These are phyloP conservation scores for Apis cerana DNA, from an alignment of 1,140 invertebrate genomes.

Conservation along the genomic window DNA sequence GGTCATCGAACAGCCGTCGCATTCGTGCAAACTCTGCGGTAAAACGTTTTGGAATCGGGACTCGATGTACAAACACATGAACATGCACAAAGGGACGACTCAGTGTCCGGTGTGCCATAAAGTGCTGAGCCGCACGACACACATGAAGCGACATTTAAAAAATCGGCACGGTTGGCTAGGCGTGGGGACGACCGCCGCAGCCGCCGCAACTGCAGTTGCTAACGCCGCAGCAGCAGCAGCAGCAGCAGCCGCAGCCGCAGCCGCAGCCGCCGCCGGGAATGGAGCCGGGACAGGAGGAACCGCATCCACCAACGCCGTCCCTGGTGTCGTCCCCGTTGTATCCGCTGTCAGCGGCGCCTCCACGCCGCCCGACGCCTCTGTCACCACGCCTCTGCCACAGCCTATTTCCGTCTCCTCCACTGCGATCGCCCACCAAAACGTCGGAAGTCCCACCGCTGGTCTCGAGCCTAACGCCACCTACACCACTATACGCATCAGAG, in stretches of 20 bases:
- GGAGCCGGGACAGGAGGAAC: background rate
- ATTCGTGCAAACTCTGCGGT: conserved; percentile 82
- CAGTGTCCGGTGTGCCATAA: conserved; percentile 81
- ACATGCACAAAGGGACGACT: conserved; percentile 82
- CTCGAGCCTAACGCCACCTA: conserved; percentile 72
- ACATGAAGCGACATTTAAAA: conserved; percentile 81
- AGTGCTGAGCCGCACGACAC: conserved; percentile 80
- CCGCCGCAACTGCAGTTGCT: background rate
- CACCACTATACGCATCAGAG: conserved; percentile 79
- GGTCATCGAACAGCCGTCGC: conserved; percentile 81
- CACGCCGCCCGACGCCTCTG: background rate
- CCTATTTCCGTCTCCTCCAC: conserved; percentile 64
- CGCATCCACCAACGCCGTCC: conserved; percentile 51
- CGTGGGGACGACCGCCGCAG: conserved; percentile 61
- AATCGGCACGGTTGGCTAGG: conserved; percentile 80
- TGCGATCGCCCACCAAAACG: conserved; percentile 61
- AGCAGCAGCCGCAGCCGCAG: conserved; percentile 22
- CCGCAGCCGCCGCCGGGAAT: conserved; percentile 17
- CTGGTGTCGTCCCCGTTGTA: conserved; percentile 62
- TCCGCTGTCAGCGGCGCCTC: conserved; percentile 62
- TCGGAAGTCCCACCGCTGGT: conserved; percentile 45
- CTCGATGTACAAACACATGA: conserved; percentile 82
- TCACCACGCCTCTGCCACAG: conserved; percentile 23
- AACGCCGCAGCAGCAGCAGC: conserved; percentile 36
- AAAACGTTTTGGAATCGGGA: conserved; percentile 82